Percentiles rank a stretch among this genome's conserved stretches.
Conservation (phyloP, 2,888 invertebrate genomes). For the Phlogophora meticulosa region DNA sequence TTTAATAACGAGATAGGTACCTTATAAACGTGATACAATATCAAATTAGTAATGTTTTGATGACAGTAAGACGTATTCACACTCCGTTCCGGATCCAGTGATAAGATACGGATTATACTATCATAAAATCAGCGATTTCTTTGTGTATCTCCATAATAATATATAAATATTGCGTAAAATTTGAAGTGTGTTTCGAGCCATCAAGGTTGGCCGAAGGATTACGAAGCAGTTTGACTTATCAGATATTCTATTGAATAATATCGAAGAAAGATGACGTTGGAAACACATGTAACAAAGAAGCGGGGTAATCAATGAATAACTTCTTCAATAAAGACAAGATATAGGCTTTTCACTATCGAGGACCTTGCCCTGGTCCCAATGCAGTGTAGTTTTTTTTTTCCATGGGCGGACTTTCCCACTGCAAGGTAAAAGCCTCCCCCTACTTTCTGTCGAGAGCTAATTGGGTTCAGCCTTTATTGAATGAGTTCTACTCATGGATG, state of each 20-base stretch:
- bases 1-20: conserved; percentile 15
- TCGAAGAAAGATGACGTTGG: background rate
- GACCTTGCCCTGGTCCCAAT: too few species aligned
- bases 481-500: too few species aligned
- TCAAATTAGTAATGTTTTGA: conserved; percentile 36
- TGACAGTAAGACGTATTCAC: background rate
- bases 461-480: too few species aligned
- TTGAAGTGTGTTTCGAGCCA: background rate
- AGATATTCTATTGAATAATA: background rate
- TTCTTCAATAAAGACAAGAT: background rate
- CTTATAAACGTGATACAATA: conserved; percentile 13
- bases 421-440: too few species aligned
- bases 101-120: conserved; percentile 39
- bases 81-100: conserved; percentile 23
- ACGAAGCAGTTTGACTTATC: conserved; percentile 3
- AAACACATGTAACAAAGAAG: too few species aligned
- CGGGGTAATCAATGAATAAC: too few species aligned
- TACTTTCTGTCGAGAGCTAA: too few species aligned
- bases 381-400: too few species aligned
- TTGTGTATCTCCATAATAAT: conserved; percentile 31
- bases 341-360: too few species aligned
- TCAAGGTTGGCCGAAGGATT: background rate
- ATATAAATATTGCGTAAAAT: conserved; percentile 49
- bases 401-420: too few species aligned
- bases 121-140: conserved; percentile 46